Evolutionary conservation across 2,113 vertebrate species (phyloP), one percentile per base, ranked within the genome.

Genomic region (Saimiri boliviensis): DNA sequence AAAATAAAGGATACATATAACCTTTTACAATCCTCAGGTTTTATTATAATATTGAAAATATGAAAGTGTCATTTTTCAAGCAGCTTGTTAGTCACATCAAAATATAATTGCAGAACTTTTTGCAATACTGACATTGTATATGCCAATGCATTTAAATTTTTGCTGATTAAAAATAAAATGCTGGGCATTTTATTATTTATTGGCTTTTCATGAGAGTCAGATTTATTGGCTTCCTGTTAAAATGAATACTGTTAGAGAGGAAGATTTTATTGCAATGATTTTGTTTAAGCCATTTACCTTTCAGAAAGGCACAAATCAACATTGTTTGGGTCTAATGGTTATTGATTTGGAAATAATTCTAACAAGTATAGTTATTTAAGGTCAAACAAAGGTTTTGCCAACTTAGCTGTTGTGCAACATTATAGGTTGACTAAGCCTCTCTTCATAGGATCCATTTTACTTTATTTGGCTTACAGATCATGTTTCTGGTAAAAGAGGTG

Each of bases 311-410:
- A 97, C 93, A 98, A 98, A 98, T 98, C 97, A 97, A 96, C 94
- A 97, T 96, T 81, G 47, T 98, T 98, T 98, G 90, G 97, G 70
- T 94, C 94, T 98, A 97, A 96, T 98, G 98, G 95, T 97, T 97
- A 97, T 96, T 97, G 97, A 97, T 95, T 98, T 94, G 86, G 94
- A 98, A 98, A 97, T 97, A 89, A 97, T 95, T 98, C 90, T 98
- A 97, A 94, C 83, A 93, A 86, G 56, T 63, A 82, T n/a, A 80
- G 40, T 92, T 97, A 90, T 96, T 97, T 97, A 97, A 98, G 97
- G 96, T 98, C 97, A 98, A 91, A 49, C 66, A 96, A 98, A 97
- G 70, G 11, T 97, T 98, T 98, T 95, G 96, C 97, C 80, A 96
- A 54, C 82, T 86, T 97, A 87, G 70, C 58, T 95, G 83, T 96